Conservation (phyloP, 2,888 invertebrate species). For the Antitype chi region DNA sequence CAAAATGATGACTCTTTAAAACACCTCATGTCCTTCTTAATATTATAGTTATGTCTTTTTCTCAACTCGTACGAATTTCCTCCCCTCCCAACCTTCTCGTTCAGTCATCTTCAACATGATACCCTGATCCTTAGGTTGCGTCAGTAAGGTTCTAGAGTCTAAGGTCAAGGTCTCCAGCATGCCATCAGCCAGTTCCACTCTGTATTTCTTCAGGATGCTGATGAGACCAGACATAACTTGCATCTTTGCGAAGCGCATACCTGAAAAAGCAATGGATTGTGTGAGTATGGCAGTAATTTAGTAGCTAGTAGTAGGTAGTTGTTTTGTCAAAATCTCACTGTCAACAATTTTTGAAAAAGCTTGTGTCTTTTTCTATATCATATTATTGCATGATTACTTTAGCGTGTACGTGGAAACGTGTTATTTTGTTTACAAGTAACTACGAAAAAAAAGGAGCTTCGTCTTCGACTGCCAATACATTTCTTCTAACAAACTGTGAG, state of each 20-base stretch:
- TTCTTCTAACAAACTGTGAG: too few species aligned
- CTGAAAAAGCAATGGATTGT: not conserved
- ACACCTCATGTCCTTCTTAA: not conserved
- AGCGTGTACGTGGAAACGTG: too few species aligned
- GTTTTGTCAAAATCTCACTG: too few species aligned
- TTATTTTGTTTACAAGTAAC: too few species aligned
- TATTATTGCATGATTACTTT: too few species aligned
- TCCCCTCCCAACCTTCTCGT: constrained; percentile 59
- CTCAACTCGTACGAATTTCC: constrained; percentile 25
- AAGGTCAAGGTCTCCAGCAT: constrained; percentile 57
- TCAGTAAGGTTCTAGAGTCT: constrained; percentile 42
- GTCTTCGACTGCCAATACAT: too few species aligned
- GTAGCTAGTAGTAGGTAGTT: too few species aligned
- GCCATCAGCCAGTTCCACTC: constrained; percentile 65
- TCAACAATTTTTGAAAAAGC: too few species aligned
- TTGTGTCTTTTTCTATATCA: too few species aligned
- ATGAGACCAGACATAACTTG: constrained; percentile 72
- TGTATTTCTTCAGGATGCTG: constrained; percentile 72
- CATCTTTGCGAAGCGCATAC: constrained; percentile 64
- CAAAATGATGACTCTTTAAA: not conserved
- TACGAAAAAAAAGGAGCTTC: too few species aligned
- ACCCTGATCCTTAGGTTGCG: constrained; percentile 40
- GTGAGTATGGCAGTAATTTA: too few species aligned
- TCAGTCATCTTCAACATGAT: constrained; percentile 55
- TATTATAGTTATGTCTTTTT: not conserved